Evolutionary conservation across 2,113 vertebrate species (phyloP).

Genomic region (Clinocottus analis): DNA sequence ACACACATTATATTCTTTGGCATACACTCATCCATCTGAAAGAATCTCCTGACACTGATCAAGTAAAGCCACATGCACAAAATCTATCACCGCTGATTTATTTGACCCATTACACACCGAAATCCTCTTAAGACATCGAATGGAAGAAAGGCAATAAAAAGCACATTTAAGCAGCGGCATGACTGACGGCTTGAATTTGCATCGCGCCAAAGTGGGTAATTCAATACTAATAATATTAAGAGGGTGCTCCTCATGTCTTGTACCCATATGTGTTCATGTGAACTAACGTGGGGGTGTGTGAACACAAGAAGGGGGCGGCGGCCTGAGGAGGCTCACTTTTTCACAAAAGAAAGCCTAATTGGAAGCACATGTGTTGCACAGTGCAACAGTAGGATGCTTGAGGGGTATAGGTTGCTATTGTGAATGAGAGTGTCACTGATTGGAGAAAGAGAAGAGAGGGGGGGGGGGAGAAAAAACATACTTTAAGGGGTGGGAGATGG

Average conservation of each 20-base stretch:
- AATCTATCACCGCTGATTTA: background rate
- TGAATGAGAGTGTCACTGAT: conserved; percentile 76
- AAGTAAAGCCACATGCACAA: background rate
- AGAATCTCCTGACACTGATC: background rate
- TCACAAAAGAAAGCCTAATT: conserved; percentile 75
- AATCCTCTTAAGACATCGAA: conserved; percentile 15
- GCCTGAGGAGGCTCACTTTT: conserved; percentile 54
- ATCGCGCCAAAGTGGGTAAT: conserved; percentile 10
- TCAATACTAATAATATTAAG: conserved; percentile 12
- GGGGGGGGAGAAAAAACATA: background rate
- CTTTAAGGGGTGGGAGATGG: conserved; percentile 57
- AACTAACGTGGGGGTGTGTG: conserved; percentile 68
- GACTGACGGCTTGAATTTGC: background rate
- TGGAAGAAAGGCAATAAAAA: background rate
- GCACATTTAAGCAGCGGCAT: background rate
- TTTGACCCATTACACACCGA: background rate
- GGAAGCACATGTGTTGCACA: conserved; percentile 80
- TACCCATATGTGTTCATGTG: conserved; percentile 56
- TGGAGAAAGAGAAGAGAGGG: conserved; percentile 52
- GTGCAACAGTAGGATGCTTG: conserved; percentile 49
- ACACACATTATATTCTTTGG: background rate
- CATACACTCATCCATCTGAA: background rate
- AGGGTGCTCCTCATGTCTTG: conserved; percentile 29
- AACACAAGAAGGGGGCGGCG: conserved; percentile 53
- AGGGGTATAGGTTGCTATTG: conserved; percentile 56